phyloP scores from a whole-genome alignment of 2,888 invertebrate species.

The Lasioglossum malachurum region DNA sequence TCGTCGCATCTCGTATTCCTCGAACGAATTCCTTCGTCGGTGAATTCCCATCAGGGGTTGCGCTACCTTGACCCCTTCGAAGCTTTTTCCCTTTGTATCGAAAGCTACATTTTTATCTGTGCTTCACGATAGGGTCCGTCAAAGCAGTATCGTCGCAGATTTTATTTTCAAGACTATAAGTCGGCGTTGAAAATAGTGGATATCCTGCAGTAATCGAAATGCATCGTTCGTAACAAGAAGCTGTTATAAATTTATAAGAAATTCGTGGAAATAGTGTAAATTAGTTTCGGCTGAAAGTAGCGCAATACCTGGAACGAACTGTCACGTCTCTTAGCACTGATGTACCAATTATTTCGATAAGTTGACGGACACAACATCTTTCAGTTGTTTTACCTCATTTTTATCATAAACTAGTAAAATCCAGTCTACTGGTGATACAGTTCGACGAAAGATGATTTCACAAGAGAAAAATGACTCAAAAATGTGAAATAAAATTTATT shows the following conservation, averaged over 20 bases:
- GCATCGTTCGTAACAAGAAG: background rate
- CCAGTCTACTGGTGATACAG: background rate
- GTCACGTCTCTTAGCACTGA: conserved; percentile 2
- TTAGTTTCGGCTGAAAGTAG: background rate
- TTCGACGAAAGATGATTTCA: background rate
- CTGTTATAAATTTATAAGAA: background rate
- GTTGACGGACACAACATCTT: background rate
- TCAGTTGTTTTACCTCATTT: background rate
- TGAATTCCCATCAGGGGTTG: background rate
- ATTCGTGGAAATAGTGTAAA: background rate
- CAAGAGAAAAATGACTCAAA: background rate
- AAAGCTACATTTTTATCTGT: background rate
- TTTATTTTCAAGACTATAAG: background rate
- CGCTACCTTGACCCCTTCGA: background rate
- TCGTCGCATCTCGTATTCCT: conserved; percentile 32
- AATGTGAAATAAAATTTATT: conserved; percentile 4
- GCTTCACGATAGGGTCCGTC: background rate
- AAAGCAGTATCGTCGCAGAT: background rate
- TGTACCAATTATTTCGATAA: background rate
- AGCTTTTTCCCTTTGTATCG: background rate
- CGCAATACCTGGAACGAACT: background rate
- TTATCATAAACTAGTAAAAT: background rate
- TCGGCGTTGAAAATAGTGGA: background rate
- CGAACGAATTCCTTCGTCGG: conserved; percentile 1
- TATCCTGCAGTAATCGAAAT: background rate